Evolutionary conservation across 2,888 invertebrate genomes (phyloP).

Genomic region (Xanthia togata): DNA sequence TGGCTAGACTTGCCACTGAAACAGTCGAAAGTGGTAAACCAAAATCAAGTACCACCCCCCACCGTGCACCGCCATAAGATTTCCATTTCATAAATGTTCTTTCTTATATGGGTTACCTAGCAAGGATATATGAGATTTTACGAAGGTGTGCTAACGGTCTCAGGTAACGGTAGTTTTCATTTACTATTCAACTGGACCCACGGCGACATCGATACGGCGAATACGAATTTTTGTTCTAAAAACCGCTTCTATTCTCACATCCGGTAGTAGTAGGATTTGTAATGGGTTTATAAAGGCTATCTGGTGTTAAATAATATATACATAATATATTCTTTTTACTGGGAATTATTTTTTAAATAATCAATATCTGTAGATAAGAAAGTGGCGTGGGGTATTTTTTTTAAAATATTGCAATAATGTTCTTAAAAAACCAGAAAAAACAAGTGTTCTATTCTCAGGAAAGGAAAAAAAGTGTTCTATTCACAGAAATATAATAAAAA

Average conservation of each 20-base stretch:
- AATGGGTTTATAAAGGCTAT: not conserved
- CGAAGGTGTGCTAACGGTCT: constrained; percentile 83
- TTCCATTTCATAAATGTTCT: constrained; percentile 22
- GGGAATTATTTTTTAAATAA: no score
- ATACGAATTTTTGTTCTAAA: constrained; percentile 79
- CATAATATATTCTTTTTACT: no score
- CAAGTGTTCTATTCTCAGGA: not conserved
- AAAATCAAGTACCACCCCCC: not conserved
- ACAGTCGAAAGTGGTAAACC: not conserved
- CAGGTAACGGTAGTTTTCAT: constrained; percentile 84
- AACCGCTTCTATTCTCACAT: constrained; percentile 61
- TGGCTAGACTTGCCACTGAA: not conserved
- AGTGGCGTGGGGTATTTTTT: no score
- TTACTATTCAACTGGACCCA: constrained; percentile 83
- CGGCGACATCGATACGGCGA: constrained; percentile 80
- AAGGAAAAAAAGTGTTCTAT: no score
- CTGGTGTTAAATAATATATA: not conserved
- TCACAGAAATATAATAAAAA: not conserved
- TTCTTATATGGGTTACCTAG: constrained; percentile 53
- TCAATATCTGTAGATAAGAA: not conserved
- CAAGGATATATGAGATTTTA: constrained; percentile 78
- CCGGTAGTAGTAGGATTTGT: constrained; percentile 47
- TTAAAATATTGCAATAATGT: no score
- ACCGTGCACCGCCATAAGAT: constrained; percentile 7
- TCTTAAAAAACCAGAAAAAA: no score